Base-by-base conservation (phyloP, 2,797 vertebrate genomes). In the Peromyscus nudipes region DNA sequence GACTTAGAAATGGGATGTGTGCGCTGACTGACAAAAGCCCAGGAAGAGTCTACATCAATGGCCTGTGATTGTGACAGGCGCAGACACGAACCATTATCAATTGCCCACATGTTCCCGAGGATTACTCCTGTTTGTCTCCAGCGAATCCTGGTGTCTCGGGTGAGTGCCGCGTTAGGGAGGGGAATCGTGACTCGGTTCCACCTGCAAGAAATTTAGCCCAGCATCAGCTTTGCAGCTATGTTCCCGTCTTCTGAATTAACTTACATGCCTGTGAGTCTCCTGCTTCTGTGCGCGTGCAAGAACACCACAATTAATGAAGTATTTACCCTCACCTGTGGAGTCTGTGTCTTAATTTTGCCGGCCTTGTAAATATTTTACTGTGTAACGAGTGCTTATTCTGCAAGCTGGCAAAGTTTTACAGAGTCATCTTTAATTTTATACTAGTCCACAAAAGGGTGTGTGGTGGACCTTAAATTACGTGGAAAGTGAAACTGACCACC, bases 131-230 rank as follows among this genome's bases (percentile, higher is more conserved):
- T 99, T 98, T 99, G 99, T 96, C 99, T 99, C 99, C 99, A 99
- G 95, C 99, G 99, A 98, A 99, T 99, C 89, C 99, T 99, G 37
- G 99, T 99, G 86, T 99, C 99, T 62, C 98, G 99, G 64, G 99
- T 99, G 80, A 99, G 98, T 0, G 99, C 99, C 67, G 99, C 99
- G 0, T 99, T 99, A 95, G 99, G 99, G 97, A 99, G 99, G 62
- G 99, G 99, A 97, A 99, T 99, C 1, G 99, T 99, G 98, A 99
- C 99, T 98, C 99, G 99, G 94, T 99, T 99, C 99, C 99, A 99
- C 95, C 99, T 99, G 98, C 94, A 99, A 98, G 25, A 98, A 82
- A 98, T 9, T 67, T 0, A 98, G 97, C 67, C 98, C 8, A 97
- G 96, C 96, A 92, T 7, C 81, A 97, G 88, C n/a, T 90, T 96